phyloP scores from a whole-genome alignment of 2,113 vertebrate species.

The Platysternon megacephalum region DNA sequence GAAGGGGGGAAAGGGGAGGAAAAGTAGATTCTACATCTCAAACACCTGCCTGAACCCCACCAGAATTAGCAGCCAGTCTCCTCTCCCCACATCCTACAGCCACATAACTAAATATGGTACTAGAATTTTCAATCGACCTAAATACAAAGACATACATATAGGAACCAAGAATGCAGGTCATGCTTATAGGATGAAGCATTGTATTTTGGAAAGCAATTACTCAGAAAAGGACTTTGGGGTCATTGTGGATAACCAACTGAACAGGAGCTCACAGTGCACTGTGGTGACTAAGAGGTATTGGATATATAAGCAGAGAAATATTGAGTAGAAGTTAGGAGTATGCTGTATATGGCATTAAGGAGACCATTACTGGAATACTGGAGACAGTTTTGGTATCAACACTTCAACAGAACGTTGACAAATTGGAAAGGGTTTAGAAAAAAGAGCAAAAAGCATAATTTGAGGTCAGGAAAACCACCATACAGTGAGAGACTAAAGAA shows the following conservation, averaged over 20 bases:
- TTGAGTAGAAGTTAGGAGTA: background rate
- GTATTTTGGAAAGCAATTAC: background rate
- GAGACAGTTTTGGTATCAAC: background rate
- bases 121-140: background rate
- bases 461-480: background rate
- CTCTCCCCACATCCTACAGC: background rate
- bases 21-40: accelerated
- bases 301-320: background rate
- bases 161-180: background rate
- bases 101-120: background rate
- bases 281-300: background rate
- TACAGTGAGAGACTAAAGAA: background rate
- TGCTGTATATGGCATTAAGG: background rate
- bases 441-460: background rate
- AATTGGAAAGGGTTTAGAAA: background rate
- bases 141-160: background rate
- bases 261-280: background rate
- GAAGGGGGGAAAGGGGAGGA: background rate
- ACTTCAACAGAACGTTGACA: background rate
- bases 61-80: background rate
- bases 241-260: background rate
- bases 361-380: background rate
- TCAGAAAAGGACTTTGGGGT: background rate
- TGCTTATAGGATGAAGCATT: background rate
- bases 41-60: background rate